A percentile compares a stretch with the other conserved stretches of the same genome.
These are phyloP conservation scores for Centropristis striata DNA, from an alignment of 2,113 vertebrate species.

Conservation along the genomic window DNA sequence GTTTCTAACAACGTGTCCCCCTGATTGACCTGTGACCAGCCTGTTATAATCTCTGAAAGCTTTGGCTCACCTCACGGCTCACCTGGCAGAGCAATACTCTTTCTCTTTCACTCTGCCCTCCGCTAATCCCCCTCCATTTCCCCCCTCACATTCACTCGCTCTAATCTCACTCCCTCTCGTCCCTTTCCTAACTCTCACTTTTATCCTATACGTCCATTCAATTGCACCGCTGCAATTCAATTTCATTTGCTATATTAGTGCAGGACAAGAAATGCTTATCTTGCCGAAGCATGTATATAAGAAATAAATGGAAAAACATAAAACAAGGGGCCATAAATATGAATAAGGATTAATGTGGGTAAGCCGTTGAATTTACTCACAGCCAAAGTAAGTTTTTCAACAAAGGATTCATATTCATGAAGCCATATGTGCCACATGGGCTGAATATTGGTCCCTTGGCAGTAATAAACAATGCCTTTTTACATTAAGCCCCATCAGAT, in stretches of 20 bases:
- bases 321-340: slow-evolving; percentile 70
- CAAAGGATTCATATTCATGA: slow-evolving; percentile 57
- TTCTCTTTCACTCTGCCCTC: slow-evolving; percentile 53
- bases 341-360: slow-evolving; percentile 73
- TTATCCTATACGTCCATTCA: slow-evolving; percentile 48
- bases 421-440: slow-evolving; percentile 37
- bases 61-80: slow-evolving; percentile 68
- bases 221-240: slow-evolving; percentile 59
- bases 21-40: slow-evolving; percentile 60
- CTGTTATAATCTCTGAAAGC: slow-evolving; percentile 65
- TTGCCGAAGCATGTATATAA: slow-evolving; percentile 58
- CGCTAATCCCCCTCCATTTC: slow-evolving; percentile 66
- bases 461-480: slow-evolving; percentile 47
- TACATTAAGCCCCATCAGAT: slow-evolving; percentile 54
- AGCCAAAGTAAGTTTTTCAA: slow-evolving; percentile 46
- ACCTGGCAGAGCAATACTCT: slow-evolving; percentile 72
- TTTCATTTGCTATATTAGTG: slow-evolving; percentile 68
- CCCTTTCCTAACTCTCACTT: slow-evolving; percentile 13
- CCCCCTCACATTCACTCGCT: slow-evolving; percentile 9
- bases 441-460: slow-evolving; percentile 39
- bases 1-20: slow-evolving; percentile 42
- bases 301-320: slow-evolving; percentile 66
- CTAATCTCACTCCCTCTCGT: slow-evolving; percentile 58
- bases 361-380: slow-evolving; percentile 57
- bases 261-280: slow-evolving; percentile 69